A percentile compares a stretch with the other conserved stretches of the same genome.
Evolutionary conservation across 2,797 vertebrate species (phyloP).

Genomic region (Melanotaenia nigrans): DNA sequence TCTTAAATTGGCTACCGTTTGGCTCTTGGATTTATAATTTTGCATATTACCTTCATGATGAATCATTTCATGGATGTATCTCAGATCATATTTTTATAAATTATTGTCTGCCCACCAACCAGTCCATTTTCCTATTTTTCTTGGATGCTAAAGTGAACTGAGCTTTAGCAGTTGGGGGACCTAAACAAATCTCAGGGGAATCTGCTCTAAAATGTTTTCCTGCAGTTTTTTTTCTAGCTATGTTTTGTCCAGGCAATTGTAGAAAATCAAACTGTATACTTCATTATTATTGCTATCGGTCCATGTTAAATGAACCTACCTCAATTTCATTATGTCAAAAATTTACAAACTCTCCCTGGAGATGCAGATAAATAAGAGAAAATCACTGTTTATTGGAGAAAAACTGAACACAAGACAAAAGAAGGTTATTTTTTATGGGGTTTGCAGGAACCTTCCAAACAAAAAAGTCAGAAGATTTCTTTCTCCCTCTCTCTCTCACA

Average conservation of each 20-base stretch:
- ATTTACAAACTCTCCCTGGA: not conserved
- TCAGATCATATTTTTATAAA: conserved; percentile 32
- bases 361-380: not conserved
- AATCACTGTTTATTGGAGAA: not conserved
- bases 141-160: not conserved
- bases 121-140: conserved; percentile 2
- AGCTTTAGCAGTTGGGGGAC: conserved; percentile 7
- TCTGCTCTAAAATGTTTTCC: not conserved
- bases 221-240: not conserved
- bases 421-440: not conserved
- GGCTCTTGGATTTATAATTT: conserved; percentile 34
- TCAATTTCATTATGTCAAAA: not conserved
- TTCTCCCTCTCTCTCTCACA: not conserved
- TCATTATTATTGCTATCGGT: not conserved
- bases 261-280: not conserved
- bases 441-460: not conserved
- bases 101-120: conserved; percentile 12
- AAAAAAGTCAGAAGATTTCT: not conserved
- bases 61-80: conserved; percentile 20
- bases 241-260: not conserved
- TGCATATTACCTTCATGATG: conserved; percentile 14
- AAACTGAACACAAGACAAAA: not conserved
- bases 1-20: conserved; percentile 8
- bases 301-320: not conserved
- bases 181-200: conserved; percentile 2